Base-by-base conservation (phyloP, 1,140 invertebrate species). In the Tribolium madens region DNA sequence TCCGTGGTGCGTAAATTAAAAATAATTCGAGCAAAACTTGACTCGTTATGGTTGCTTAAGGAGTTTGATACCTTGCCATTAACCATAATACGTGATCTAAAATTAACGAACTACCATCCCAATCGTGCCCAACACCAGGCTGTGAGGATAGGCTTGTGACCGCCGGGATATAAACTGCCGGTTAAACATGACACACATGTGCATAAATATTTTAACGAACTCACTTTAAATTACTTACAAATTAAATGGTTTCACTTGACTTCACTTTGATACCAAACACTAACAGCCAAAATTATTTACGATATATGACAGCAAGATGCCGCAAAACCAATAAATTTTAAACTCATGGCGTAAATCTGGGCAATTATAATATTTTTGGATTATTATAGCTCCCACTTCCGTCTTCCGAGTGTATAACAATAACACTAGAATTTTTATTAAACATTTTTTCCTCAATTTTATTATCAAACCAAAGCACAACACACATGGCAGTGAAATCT, bases 201-300 rank as follows among this genome's bases (percentile, higher is more conserved):
- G 73, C 42, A 68, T 75, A 75, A 75, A 75, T 75, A 75, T 75
- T 75, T 75, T 75, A 75, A 75, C 53, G 50, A 74, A 74, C 72
- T 74, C 72, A 60, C 50, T 57, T 74, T 57, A 74, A 74, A 74
- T 74, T 74, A 74, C 72, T 74, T 60, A 74, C 72, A 74, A 74
- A 74, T 74, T 74, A 74, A 74, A 60, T 60, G 53, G 50, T 74
- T 74, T 74, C 53, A 74, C 72, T 74, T 53, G 72, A 60, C 50
- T 74, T 57, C 48, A 36, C 72, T 74, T 74, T 57, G 53, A 57
- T 57, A 60, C 72, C 70, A 14, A 72, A 72, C 70, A 72, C 70
- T 72, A 50, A 72, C 70, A 48, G 70, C 21, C 70, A 50, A 72
- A 72, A 72, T 72, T 72, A 72, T 72, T 72, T 72, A 72, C 70